phyloP scores from a whole-genome alignment of 2,888 invertebrate species.

The Parochlus steinenii region DNA sequence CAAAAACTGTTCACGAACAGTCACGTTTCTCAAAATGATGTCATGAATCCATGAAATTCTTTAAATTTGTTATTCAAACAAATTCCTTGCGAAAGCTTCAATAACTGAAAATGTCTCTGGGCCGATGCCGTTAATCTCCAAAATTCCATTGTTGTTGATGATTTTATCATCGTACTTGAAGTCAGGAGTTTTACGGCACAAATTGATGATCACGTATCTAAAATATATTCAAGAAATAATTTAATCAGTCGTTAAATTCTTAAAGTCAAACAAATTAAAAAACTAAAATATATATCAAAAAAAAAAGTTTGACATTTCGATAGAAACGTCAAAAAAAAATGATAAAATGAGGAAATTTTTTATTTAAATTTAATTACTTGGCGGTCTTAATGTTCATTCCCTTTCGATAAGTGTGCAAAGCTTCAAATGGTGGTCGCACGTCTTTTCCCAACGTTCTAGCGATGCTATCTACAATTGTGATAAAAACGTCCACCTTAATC shows the following conservation, averaged over 20 bases:
- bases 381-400: slow-evolving; percentile 5
- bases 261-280: too few relatives aligned
- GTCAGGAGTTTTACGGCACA: slow-evolving; percentile 3
- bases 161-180: background rate
- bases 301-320: too few relatives aligned
- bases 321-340: too few relatives aligned
- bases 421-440: background rate
- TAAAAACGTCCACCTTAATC: slow-evolving; percentile 10
- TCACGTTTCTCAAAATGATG: too few relatives aligned
- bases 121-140: slow-evolving; percentile 8
- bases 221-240: too few relatives aligned
- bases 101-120: background rate
- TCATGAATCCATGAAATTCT: too few relatives aligned
- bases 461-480: slow-evolving; percentile 7
- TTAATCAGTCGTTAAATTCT: background rate
- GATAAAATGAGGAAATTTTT: too few relatives aligned
- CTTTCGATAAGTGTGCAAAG: slow-evolving; percentile 5
- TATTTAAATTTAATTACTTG: too few relatives aligned
- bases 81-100: slow-evolving; percentile 4
- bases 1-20: too few relatives aligned
- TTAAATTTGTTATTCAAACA: slow-evolving; percentile 6
- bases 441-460: background rate
- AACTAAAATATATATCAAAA: too few relatives aligned
- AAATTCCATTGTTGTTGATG: slow-evolving; percentile 1
- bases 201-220: slow-evolving; percentile 7